Base-by-base conservation (phyloP, 2,113 vertebrate genomes). In the Cryptotis parvus region DNA sequence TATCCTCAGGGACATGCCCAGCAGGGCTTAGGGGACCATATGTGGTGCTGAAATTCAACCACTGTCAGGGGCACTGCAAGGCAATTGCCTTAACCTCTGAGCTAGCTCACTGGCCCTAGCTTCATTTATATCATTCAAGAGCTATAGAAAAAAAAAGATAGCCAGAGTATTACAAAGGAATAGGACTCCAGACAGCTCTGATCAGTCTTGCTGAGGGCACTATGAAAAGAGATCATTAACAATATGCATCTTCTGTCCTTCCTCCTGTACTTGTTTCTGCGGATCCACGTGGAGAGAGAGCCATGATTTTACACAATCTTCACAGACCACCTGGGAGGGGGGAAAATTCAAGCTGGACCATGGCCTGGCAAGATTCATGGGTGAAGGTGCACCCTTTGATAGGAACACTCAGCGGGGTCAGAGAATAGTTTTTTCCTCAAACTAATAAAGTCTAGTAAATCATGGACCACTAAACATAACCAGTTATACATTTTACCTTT, bases 281-380 rank as follows among this genome's bases (percentile, higher is more conserved):
- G 55, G 68, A 43, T 73, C 55, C 14, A 20, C 24, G 89, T 55
- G 16, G 22, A 29, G n/a, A 93, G 18, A 7, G 41, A 84, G 3
- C 3, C 35, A 74, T 69, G 89, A 92, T 73, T 88, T 93, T 90
- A 74, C 4, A 22, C 68, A 52, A 37, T 81, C 61, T 74, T 83
- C 29, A 75, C 87, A 85, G 90, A 91, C 84, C 92, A 94, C 82
- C 85, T 77, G 37, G 35, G 15, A 78, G 35, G 88, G 82, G 29
- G 45, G 45, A 66, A 73, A 91, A 33, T 41, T 43, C 27, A 55
- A 27, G 45, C 9, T 37, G n/a, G 73, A n/a, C 87, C 18, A 9
- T 8, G 45, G 22, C 52, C 78, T 86, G 41, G 26, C 69, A 37
- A 37, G 52, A 58, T 39, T 29, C 88, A 14, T 24, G n/a, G 29